phyloP scores from a whole-genome alignment of 2,113 vertebrate genomes.

The Sturnira hondurensis region DNA sequence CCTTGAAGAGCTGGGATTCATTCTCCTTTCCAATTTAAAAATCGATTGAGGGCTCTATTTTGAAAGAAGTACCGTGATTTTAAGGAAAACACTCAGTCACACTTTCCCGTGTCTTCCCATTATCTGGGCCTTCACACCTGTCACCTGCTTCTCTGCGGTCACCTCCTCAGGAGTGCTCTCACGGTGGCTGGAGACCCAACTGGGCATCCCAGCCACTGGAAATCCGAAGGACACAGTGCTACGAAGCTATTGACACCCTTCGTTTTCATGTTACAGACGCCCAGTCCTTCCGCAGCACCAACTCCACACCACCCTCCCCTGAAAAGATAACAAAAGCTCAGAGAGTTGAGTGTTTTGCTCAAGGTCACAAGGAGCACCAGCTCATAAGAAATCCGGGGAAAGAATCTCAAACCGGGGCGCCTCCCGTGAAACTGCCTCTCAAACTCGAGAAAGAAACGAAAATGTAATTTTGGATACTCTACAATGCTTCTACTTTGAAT shows the following conservation, averaged over 20 bases:
- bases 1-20: background rate
- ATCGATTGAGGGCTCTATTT: background rate
- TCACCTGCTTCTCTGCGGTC: background rate
- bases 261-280: background rate
- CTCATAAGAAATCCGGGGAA: background rate
- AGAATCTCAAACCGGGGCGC: background rate
- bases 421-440: background rate
- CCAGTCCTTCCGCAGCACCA: background rate
- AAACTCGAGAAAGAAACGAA: background rate
- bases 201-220: background rate
- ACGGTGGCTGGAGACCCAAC: background rate
- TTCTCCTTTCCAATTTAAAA: background rate
- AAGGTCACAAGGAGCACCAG: slow-evolving; percentile 12
- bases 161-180: background rate
- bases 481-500: background rate
- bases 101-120: background rate
- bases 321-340: background rate
- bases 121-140: background rate
- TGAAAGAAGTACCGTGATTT: background rate
- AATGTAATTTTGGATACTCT: background rate
- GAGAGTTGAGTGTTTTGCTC: background rate
- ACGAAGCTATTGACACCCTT: background rate
- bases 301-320: background rate
- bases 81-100: background rate
- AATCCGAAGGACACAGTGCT: background rate